Percentiles rank a stretch among this genome's conserved stretches.
These are phyloP conservation scores for Drosophila suboccidentalis DNA, from an alignment of 2,888 invertebrate species.

Conservation along the genomic window DNA sequence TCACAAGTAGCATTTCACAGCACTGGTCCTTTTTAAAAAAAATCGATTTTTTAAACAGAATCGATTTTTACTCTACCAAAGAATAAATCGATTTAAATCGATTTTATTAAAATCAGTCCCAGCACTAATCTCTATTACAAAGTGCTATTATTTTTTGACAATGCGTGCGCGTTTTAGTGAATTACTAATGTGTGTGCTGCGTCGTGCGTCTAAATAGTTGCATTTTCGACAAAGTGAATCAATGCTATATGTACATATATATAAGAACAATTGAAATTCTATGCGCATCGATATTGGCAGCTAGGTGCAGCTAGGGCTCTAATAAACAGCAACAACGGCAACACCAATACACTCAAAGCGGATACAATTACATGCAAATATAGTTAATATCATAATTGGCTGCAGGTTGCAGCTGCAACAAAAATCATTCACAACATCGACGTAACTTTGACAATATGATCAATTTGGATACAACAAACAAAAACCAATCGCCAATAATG, in stretches of 20 bases:
- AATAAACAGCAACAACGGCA: slow-evolving; percentile 2
- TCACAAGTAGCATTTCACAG: too few species aligned
- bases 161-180: slow-evolving; percentile 49
- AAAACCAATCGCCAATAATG: slow-evolving; percentile 80
- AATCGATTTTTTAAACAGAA: too few species aligned
- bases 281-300: slow-evolving; percentile 15
- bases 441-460: slow-evolving; percentile 40
- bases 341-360: slow-evolving; percentile 23
- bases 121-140: slow-evolving; percentile 40
- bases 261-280: slow-evolving; percentile 3
- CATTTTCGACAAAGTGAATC: slow-evolving; percentile 16
- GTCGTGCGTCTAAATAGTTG: slow-evolving; percentile 25
- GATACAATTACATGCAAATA: slow-evolving; percentile 8
- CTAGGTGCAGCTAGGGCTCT: slow-evolving; percentile 21
- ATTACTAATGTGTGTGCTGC: slow-evolving; percentile 19
- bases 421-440: slow-evolving; percentile 15
- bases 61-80: too few species aligned
- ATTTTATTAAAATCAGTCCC: too few species aligned
- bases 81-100: too few species aligned
- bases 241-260: slow-evolving; percentile 1
- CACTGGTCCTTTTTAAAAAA: too few species aligned
- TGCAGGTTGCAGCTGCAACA: slow-evolving; percentile 50
- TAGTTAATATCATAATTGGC: slow-evolving; percentile 34
- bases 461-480: slow-evolving; percentile 51
- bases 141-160: slow-evolving; percentile 46